Conservation (phyloP, 2,797 vertebrate genomes). For the Sylvia borin region DNA sequence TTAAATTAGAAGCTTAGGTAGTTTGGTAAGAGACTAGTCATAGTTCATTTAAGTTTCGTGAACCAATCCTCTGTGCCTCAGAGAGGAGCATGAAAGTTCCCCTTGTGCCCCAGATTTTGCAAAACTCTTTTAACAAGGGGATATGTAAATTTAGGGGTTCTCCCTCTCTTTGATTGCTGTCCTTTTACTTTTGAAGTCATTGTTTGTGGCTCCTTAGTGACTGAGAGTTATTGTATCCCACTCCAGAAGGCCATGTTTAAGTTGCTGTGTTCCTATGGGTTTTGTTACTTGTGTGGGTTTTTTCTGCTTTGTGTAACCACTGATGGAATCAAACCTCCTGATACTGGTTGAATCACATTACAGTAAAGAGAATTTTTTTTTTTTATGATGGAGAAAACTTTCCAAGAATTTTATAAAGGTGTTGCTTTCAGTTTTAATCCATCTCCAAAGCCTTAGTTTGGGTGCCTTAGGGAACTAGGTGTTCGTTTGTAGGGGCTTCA, state of each 20-base stretch:
- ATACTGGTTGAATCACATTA: not conserved
- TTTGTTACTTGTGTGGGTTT: not conserved
- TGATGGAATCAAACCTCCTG: not conserved
- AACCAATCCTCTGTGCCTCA: not conserved
- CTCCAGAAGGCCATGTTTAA: not conserved
- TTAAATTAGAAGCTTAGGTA: not conserved
- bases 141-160: not conserved
- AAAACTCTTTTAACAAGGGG: not conserved
- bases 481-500: accelerated
- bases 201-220: not conserved
- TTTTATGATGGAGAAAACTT: not conserved
- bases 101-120: slow-evolving; percentile 13
- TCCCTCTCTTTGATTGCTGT: not conserved
- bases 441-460: not conserved
- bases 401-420: not conserved
- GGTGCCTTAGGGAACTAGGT: too few relatives aligned
- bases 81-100: not conserved
- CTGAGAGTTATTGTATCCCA: not conserved
- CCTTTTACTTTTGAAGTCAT: not conserved
- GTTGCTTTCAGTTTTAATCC: not conserved
- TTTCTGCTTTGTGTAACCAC: not conserved
- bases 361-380: not conserved
- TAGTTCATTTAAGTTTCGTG: not conserved
- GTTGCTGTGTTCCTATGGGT: not conserved
- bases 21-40: not conserved